These are phyloP conservation scores for Sarotherodon lohbergeri DNA, from an alignment of 2,113 vertebrate genomes.

Conservation along the genomic window DNA sequence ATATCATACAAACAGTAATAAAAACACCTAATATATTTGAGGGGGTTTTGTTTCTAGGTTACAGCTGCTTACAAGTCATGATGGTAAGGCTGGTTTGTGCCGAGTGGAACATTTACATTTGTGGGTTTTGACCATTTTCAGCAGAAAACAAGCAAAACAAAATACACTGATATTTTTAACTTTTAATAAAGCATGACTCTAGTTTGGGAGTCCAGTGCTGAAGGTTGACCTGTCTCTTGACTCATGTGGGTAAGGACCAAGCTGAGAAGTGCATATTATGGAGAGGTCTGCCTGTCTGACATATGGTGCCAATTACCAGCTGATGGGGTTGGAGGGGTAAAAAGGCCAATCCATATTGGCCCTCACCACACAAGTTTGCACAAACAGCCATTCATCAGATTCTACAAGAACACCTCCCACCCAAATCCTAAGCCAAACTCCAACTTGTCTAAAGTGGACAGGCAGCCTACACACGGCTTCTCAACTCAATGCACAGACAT, in stretches of 20 bases:
- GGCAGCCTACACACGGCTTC: constrained; percentile 37
- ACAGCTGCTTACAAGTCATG: neutral
- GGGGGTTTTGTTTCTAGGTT: neutral
- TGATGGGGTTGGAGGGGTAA: constrained; percentile 55
- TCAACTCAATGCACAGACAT: constrained; percentile 14
- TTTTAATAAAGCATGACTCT: neutral
- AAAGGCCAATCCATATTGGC: constrained; percentile 61
- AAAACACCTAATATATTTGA: neutral
- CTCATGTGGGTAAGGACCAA: neutral
- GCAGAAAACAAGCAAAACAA: neutral
- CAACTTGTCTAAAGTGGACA: constrained; percentile 40
- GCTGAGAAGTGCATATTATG: constrained; percentile 27
- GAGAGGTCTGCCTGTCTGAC: constrained; percentile 47
- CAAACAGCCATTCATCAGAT: constrained; percentile 66
- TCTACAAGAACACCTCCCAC: constrained; percentile 42
- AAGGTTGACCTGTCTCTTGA: neutral
- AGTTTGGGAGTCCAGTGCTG: neutral
- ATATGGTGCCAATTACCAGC: constrained; percentile 71
- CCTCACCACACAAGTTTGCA: constrained; percentile 56
- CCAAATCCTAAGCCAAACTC: constrained; percentile 51
- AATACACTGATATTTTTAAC: neutral
- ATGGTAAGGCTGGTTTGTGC: neutral
- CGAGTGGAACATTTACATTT: rapidly evolving
- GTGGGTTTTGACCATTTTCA: neutral
- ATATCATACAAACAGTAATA: neutral